Percentiles rank a stretch among this genome's conserved stretches.
phyloP scores from a whole-genome alignment of 2,888 invertebrate species.

The Cistogaster globosa region DNA sequence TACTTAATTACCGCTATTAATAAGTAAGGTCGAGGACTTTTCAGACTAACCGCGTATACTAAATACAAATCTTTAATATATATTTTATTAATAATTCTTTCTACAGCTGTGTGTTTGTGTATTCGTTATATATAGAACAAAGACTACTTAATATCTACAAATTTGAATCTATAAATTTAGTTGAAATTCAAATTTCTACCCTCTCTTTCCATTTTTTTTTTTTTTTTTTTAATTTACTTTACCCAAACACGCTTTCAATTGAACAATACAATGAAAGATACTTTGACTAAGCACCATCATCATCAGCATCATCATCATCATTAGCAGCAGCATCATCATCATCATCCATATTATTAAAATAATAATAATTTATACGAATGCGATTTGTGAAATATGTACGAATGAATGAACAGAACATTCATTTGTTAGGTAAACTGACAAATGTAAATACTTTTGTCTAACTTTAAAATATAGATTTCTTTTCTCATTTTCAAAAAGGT shows the following conservation, averaged over 20 bases:
- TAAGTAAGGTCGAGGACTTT: too few species aligned
- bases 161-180: conserved; percentile 65
- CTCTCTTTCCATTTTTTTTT: conserved; percentile 14
- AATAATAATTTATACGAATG: conserved; percentile 59
- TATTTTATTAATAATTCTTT: too few species aligned
- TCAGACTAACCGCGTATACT: too few species aligned
- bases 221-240: conserved; percentile 10
- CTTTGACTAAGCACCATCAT: conserved; percentile 31
- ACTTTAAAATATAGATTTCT: conserved; percentile 63
- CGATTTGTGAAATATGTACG: conserved; percentile 42
- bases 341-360: conserved; percentile 19
- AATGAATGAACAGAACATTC: conserved; percentile 26
- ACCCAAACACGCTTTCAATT: conserved; percentile 20
- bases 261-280: conserved; percentile 35
- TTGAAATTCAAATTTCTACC: conserved; percentile 58
- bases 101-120: too few species aligned
- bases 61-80: too few species aligned
- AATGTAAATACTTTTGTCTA: conserved; percentile 68
- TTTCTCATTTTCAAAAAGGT: conserved; percentile 16
- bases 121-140: background rate
- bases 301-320: background rate
- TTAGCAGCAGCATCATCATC: background rate
- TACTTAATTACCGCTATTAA: too few species aligned
- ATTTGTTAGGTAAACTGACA: conserved; percentile 64
- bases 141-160: conserved; percentile 61